phyloP scores from a whole-genome alignment of 1,140 invertebrate genomes.

The Elymnias hypermnestra region DNA sequence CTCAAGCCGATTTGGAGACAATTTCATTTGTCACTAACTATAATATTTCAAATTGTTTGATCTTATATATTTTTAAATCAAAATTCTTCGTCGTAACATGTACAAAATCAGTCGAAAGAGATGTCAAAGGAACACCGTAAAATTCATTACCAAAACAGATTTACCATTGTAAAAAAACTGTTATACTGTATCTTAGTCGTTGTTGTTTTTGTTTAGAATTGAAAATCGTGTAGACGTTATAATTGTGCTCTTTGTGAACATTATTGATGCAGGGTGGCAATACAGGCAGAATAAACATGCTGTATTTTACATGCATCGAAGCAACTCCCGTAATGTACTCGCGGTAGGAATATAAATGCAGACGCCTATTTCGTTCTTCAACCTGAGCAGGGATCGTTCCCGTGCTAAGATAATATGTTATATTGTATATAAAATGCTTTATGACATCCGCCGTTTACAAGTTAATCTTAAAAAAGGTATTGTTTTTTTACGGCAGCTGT shows the following conservation, averaged over 20 bases:
- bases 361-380: constrained; percentile 48
- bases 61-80: background rate
- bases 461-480: constrained; percentile 10
- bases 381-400: constrained; percentile 31
- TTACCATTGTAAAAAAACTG: constrained; percentile 25
- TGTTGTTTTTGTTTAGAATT: constrained; percentile 24
- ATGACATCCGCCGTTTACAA: constrained; percentile 22
- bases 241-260: constrained; percentile 35
- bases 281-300: constrained; percentile 67
- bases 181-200: constrained; percentile 22
- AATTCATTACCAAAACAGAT: constrained; percentile 36
- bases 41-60: too few species aligned
- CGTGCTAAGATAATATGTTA: constrained; percentile 20
- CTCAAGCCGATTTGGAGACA: too few species aligned
- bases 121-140: constrained; percentile 59
- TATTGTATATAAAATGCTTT: constrained; percentile 25
- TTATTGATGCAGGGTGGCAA: constrained; percentile 63
- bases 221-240: too few species aligned
- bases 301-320: constrained; percentile 70
- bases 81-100: constrained; percentile 1
- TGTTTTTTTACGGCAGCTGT: constrained; percentile 3
- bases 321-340: constrained; percentile 68
- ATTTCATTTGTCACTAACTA: too few species aligned
- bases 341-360: constrained; percentile 61
- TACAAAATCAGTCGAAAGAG: constrained; percentile 27